These are phyloP conservation scores for Castor canadensis DNA, from an alignment of 2,113 vertebrate genomes.

Conservation along the genomic window DNA sequence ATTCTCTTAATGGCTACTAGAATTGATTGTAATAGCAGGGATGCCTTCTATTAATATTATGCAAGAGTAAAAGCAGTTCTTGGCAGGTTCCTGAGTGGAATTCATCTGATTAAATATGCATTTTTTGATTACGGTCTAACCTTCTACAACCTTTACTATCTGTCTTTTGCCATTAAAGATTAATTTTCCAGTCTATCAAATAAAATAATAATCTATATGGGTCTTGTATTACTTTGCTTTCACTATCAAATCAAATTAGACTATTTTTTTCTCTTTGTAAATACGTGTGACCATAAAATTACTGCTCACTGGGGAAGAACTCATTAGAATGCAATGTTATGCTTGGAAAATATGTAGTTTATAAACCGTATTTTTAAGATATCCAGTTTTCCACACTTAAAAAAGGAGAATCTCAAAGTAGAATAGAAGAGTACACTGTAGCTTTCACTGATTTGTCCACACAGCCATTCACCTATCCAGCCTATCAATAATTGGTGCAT, in stretches of 20 bases:
- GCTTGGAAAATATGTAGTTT: constrained; percentile 38
- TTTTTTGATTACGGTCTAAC: constrained; percentile 84
- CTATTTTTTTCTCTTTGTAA: constrained; percentile 41
- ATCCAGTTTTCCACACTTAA: background rate
- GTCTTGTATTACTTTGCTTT: constrained; percentile 77
- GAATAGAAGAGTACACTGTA: background rate
- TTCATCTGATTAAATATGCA: constrained; percentile 84
- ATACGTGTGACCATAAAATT: constrained; percentile 35
- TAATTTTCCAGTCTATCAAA: constrained; percentile 79
- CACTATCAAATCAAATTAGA: constrained; percentile 75
- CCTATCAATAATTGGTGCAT: background rate
- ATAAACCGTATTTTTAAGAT: background rate
- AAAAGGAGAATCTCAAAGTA: background rate
- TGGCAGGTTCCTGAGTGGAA: constrained; percentile 76
- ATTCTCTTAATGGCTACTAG: constrained; percentile 79
- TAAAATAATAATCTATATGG: constrained; percentile 79
- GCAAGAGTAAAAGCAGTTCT: constrained; percentile 75
- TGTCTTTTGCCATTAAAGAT: constrained; percentile 84
- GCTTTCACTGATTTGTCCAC: background rate
- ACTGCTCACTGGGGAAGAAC: background rate
- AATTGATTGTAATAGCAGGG: constrained; percentile 81
- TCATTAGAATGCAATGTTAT: background rate
- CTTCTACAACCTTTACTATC: constrained; percentile 83
- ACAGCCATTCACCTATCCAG: background rate
- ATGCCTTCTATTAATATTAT: constrained; percentile 68